Conservation (phyloP, 2,888 invertebrate species). For the Allacma fusca region DNA sequence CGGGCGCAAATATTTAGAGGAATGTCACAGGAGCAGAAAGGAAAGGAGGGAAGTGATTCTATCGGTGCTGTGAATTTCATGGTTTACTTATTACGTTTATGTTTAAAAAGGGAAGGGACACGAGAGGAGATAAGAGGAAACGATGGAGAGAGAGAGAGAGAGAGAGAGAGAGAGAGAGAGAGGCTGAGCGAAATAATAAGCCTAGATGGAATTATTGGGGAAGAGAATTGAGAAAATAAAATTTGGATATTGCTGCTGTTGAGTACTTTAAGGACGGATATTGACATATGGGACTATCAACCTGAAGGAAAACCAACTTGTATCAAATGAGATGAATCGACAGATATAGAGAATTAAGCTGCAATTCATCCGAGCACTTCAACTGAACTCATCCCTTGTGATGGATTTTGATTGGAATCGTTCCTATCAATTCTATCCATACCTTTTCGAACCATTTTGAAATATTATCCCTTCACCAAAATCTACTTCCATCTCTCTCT, state of each 20-base stretch:
- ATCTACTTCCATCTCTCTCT: slow-evolving; percentile 19
- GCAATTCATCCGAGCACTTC: slow-evolving; percentile 39
- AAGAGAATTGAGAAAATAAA: slow-evolving; percentile 18
- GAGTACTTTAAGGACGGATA: slow-evolving; percentile 13
- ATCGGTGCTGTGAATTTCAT: too few species aligned
- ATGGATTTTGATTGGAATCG: slow-evolving; percentile 43
- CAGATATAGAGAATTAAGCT: slow-evolving; percentile 38
- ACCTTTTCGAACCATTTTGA: slow-evolving; percentile 36
- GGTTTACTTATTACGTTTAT: too few species aligned
- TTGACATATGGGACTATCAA: slow-evolving; percentile 1
- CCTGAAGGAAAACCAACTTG: slow-evolving; percentile 23
- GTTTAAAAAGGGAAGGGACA: not conserved
- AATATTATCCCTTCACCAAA: slow-evolving; percentile 38
- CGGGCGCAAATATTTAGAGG: not conserved
- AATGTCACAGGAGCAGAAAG: not conserved
- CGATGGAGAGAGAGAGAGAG: not conserved
- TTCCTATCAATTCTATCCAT: slow-evolving; percentile 37
- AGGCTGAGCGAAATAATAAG: slow-evolving; percentile 19
- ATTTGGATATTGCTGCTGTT: slow-evolving; percentile 11
- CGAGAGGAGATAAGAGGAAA: not conserved
- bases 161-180: slow-evolving; percentile 26
- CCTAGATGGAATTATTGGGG: not conserved
- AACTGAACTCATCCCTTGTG: slow-evolving; percentile 41
- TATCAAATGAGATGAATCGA: slow-evolving; percentile 39
- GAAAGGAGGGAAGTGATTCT: not conserved